Conservation (phyloP, 2,888 invertebrate species). For the Synergus laeviventris region DNA sequence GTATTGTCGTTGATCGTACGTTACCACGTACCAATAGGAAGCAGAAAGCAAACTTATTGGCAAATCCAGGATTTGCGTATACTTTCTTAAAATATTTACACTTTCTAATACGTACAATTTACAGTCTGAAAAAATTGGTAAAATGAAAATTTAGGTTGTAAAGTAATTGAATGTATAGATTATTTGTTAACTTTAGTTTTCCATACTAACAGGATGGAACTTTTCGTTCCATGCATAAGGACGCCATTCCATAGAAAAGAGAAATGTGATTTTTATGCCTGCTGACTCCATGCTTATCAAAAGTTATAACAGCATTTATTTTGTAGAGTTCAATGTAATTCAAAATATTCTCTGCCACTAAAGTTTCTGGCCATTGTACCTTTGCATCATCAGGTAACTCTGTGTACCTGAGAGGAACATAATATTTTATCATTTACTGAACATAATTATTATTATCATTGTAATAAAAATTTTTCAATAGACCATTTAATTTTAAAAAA, state of each 20-base stretch:
- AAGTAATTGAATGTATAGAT: neutral
- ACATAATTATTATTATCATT: neutral
- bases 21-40: constrained; percentile 82
- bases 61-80: constrained; percentile 89
- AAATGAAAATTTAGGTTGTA: constrained; percentile 37
- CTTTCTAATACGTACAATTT: constrained; percentile 90
- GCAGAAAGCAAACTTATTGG: constrained; percentile 88
- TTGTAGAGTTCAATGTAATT: constrained; percentile 84
- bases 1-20: constrained; percentile 67
- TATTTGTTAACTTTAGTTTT: constrained; percentile 18
- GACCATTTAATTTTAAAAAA: neutral
- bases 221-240: constrained; percentile 85
- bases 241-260: constrained; percentile 88
- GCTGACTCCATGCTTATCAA: constrained; percentile 95
- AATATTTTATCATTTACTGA: constrained; percentile 17
- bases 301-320: constrained; percentile 92
- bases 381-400: constrained; percentile 87
- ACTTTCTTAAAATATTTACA: constrained; percentile 91
- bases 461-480: neutral
- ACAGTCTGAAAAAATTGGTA: constrained; percentile 81
- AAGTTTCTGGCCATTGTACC: constrained; percentile 85
- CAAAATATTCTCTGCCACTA: constrained; percentile 81
- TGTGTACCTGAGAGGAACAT: constrained; percentile 83
- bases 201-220: constrained; percentile 83
- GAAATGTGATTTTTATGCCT: constrained; percentile 94